These are phyloP conservation scores for Amphimallon solstitiale DNA, from an alignment of 2,888 invertebrate species.

Conservation along the genomic window DNA sequence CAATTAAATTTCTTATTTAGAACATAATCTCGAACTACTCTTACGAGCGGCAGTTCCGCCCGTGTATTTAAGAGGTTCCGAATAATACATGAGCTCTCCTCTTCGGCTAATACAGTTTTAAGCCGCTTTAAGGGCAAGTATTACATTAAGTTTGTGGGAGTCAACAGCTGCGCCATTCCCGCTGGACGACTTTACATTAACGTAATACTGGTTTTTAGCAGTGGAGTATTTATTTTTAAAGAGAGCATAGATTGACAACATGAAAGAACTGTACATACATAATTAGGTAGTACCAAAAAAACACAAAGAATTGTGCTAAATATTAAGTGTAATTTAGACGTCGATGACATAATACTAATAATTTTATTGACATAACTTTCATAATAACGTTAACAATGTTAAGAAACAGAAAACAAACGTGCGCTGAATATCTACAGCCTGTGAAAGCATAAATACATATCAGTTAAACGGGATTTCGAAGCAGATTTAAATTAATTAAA, in stretches of 20 bases:
- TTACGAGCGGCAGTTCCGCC: constrained; percentile 51
- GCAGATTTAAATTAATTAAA: too few relatives aligned
- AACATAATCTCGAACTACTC: constrained; percentile 58
- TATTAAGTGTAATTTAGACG: too few relatives aligned
- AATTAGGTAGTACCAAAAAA: not conserved
- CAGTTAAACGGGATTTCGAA: too few relatives aligned
- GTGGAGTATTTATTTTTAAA: constrained; percentile 26
- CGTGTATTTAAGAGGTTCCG: constrained; percentile 58
- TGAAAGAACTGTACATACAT: not conserved
- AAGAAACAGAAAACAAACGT: too few relatives aligned
- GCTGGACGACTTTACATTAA: constrained; percentile 31
- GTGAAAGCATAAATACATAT: too few relatives aligned
- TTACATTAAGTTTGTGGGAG: constrained; percentile 54
- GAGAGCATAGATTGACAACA: constrained; percentile 4
- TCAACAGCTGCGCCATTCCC: constrained; percentile 51
- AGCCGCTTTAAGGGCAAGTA: constrained; percentile 55
- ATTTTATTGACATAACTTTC: too few relatives aligned
- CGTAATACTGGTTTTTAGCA: constrained; percentile 23
- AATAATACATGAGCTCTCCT: constrained; percentile 60
- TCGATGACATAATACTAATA: too few relatives aligned
- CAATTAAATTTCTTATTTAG: constrained; percentile 57
- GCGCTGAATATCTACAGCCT: too few relatives aligned
- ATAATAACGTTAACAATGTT: too few relatives aligned
- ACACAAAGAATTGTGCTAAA: not conserved
- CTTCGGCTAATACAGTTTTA: constrained; percentile 59